Evolutionary conservation across 2,797 vertebrate genomes (phyloP), one percentile per base, ranked within the genome.

Genomic region (Vultur gryphus): DNA sequence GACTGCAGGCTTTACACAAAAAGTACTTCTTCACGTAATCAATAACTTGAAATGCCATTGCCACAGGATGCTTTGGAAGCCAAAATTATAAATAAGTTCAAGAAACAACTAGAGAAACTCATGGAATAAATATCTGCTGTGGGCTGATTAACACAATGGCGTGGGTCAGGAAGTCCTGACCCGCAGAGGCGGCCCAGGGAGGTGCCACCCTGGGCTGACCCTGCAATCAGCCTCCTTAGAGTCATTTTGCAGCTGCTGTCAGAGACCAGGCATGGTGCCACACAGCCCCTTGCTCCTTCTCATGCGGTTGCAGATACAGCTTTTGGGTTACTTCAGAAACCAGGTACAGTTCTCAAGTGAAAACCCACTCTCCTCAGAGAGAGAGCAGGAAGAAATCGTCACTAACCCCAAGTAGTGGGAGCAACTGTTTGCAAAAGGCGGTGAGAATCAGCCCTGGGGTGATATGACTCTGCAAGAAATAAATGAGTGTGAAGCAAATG

Each of bases 381-480:
- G 19, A 33, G 2, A 85, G 10, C 12, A 41, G 52, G 70, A 93
- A 80, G 29, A 57, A 92, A 85, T 35, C 13, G 1, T 31, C 58
- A 49, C 10, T 18, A 93, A 35, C 23, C 37, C 39, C 39, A 93
- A 49, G 44, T 2, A 51, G 59, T 25, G 18, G 58, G 28, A 82
- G 46, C n/a, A 71, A 90, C 15, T 19, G 11, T 67, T 92, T 78
- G 71, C 51, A 91, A 92, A 85, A 87, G 23, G 35, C 57, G 75
- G 21, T 23, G 37, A 89, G 67, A 91, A 84, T 76, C 28, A 78
- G 51, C 62, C 87, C 39, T 73, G n/a, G 37, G 65, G 71, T 82
- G 76, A 62, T 62, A 69, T 86, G 94, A 96, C 84, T 94, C 71
- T 72, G 92, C 89, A 92, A 91, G 90, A 94, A 94, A 92, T 82